phyloP scores from a whole-genome alignment of 2,888 invertebrate species.

The Agrenia bidenticulata region DNA sequence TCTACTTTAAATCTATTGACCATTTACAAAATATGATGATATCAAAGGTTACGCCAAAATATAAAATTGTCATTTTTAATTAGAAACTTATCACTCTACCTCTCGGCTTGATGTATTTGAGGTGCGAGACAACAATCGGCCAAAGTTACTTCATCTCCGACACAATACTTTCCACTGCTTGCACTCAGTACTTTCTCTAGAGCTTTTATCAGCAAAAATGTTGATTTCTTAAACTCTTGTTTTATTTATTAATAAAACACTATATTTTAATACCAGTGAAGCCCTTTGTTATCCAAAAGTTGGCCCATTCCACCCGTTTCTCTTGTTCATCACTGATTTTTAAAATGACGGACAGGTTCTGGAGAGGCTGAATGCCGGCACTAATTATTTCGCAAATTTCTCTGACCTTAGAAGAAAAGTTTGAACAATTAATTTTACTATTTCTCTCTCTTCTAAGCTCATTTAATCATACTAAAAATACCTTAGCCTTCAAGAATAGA shows the following conservation, averaged over 20 bases:
- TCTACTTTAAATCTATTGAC: constrained; percentile 82
- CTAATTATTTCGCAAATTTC: constrained; percentile 89
- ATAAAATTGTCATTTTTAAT: neutral
- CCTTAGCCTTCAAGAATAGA: constrained; percentile 83
- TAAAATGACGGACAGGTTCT: constrained; percentile 63
- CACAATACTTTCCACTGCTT: constrained; percentile 86
- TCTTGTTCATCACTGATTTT: constrained; percentile 29
- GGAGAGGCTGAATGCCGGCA: constrained; percentile 93
- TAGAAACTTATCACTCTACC: constrained; percentile 59
- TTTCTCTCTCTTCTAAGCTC: neutral
- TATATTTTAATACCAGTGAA: constrained; percentile 30
- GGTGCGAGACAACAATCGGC: constrained; percentile 95
- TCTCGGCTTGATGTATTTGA: constrained; percentile 90
- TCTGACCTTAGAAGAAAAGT: constrained; percentile 63
- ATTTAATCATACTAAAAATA: constrained; percentile 55
- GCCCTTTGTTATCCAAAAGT: constrained; percentile 46
- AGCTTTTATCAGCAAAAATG: constrained; percentile 27
- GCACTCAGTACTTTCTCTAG: constrained; percentile 39
- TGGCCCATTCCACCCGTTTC: constrained; percentile 42
- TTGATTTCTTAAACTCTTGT: neutral
- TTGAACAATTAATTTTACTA: constrained; percentile 5
- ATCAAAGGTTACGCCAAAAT: neutral
- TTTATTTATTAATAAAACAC: neutral
- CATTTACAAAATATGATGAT: neutral
- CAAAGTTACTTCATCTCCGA: constrained; percentile 88